phyloP scores from a whole-genome alignment of 2,797 vertebrate genomes.

The Characodon lateralis region DNA sequence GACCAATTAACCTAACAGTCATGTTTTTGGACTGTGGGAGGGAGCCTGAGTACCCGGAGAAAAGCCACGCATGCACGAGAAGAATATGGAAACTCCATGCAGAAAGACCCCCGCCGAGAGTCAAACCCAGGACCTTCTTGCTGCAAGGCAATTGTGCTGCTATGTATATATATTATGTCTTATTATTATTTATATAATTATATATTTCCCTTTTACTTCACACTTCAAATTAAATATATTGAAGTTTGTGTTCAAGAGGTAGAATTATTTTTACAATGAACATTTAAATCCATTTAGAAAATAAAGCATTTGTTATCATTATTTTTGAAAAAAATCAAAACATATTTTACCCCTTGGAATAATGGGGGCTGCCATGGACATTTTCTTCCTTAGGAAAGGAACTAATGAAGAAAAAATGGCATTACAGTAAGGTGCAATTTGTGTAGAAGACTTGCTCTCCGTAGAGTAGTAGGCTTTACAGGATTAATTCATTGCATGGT shows the following conservation, averaged over 20 bases:
- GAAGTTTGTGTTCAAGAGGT: background rate
- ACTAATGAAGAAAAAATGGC: slow-evolving; percentile 1
- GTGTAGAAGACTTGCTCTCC: background rate
- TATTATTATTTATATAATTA: too few species aligned
- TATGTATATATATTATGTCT: too few species aligned
- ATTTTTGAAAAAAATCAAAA: background rate
- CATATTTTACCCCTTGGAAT: background rate
- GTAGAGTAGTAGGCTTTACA: slow-evolving; percentile 8
- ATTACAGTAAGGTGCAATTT: background rate
- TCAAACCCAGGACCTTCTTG: too few species aligned
- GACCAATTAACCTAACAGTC: too few species aligned
- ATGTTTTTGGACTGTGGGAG: too few species aligned
- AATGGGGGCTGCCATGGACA: background rate
- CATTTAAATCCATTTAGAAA: background rate
- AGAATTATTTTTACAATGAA: background rate
- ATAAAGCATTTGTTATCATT: background rate
- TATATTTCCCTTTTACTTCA: too few species aligned
- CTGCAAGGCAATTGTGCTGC: too few species aligned
- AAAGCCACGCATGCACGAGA: too few species aligned
- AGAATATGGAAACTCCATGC: too few species aligned
- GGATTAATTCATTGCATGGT: background rate
- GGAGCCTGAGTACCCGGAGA: too few species aligned
- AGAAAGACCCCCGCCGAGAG: too few species aligned
- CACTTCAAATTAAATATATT: too few species aligned
- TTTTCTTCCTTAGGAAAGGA: background rate